Evolutionary conservation across 2,888 invertebrate genomes (phyloP).

Genomic region (Anoncus sp.): DNA sequence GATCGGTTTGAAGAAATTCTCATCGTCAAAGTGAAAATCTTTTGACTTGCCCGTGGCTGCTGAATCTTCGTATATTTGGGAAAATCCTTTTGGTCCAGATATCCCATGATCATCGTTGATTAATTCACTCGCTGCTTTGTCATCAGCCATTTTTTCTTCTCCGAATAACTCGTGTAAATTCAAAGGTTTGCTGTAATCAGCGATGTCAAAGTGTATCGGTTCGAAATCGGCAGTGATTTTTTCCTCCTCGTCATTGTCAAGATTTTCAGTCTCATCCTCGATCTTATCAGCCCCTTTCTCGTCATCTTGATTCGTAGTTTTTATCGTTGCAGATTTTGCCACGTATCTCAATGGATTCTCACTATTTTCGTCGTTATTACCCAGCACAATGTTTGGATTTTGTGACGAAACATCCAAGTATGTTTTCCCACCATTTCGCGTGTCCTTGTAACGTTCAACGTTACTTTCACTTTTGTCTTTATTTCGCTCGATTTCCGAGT

Average conservation of each 20-base stretch:
- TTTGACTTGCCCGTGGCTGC: constrained; percentile 20
- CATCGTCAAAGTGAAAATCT: constrained; percentile 55
- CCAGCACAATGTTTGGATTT: too few species aligned
- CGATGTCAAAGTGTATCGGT: constrained; percentile 70
- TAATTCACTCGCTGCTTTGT: constrained; percentile 74
- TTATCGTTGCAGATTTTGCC: constrained; percentile 3
- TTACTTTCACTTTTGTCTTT: constrained; percentile 59
- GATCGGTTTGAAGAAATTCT: constrained; percentile 60
- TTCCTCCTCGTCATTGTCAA: constrained; percentile 3
- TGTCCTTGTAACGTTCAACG: constrained; percentile 37
- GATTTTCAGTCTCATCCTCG: constrained; percentile 78
- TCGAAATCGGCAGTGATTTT: constrained; percentile 23
- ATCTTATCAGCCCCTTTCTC: constrained; percentile 4
- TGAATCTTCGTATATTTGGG: background rate
- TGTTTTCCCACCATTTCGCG: constrained; percentile 2
- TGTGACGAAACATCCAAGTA: background rate
- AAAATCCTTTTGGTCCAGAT: constrained; percentile 34
- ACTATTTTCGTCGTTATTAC: constrained; percentile 15
- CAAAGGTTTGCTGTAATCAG: constrained; percentile 73
- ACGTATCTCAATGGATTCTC: constrained; percentile 59
- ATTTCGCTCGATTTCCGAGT: constrained; percentile 33
- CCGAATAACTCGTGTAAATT: constrained; percentile 69
- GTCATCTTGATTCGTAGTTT: constrained; percentile 23
- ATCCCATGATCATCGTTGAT: constrained; percentile 70
- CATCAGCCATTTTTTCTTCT: constrained; percentile 72